Percentiles rank a stretch among this genome's conserved stretches.
phyloP scores from a whole-genome alignment of 2,888 invertebrate genomes.

The Ennomos erosarius region DNA sequence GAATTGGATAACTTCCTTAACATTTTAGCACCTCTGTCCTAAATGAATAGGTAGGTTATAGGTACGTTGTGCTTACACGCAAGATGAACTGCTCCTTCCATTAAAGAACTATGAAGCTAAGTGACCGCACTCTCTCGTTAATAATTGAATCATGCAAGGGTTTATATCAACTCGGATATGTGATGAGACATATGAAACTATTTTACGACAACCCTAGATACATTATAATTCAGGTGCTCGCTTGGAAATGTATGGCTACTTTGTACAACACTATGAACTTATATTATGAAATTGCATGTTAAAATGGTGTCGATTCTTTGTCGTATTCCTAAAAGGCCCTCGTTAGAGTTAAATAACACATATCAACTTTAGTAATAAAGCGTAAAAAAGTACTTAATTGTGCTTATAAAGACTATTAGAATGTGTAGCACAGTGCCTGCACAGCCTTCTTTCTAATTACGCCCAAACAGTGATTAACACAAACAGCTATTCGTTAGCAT shows the following conservation, averaged over 20 bases:
- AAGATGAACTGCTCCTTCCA: conserved; percentile 23
- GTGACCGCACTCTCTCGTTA: conserved; percentile 57
- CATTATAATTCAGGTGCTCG: conserved; percentile 38
- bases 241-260: conserved; percentile 15
- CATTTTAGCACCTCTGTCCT: no score
- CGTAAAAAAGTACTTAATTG: conserved; percentile 20
- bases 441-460: conserved; percentile 11
- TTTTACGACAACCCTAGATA: conserved; percentile 46
- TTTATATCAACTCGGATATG: conserved; percentile 48
- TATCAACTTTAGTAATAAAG: no score
- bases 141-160: conserved; percentile 58
- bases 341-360: no score
- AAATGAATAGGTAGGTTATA: neutral
- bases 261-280: conserved; percentile 4
- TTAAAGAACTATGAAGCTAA: conserved; percentile 49
- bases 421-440: no score
- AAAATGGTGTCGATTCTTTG: no score
- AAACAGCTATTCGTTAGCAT: conserved; percentile 51
- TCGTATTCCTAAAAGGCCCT: no score
- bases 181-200: conserved; percentile 53
- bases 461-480: conserved; percentile 36
- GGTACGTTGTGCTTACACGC: no score
- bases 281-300: no score
- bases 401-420: no score
- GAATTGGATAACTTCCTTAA: no score